Evolutionary conservation across 2,888 invertebrate genomes (phyloP), one percentile per base, ranked within the genome.

Genomic region (Tortricodes alternella): DNA sequence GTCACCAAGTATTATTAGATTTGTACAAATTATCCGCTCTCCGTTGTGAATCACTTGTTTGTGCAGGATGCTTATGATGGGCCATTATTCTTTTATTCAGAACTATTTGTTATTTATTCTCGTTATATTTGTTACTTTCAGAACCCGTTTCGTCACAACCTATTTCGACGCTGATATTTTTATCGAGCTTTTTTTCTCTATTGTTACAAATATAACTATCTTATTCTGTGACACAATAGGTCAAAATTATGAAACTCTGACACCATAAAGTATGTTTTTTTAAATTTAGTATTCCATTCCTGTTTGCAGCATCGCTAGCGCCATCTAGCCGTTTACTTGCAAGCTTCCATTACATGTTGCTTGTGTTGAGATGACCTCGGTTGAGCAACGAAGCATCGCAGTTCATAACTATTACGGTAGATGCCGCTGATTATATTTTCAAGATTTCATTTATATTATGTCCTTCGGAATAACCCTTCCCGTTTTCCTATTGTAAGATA

Each of bases 1-100:
- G 77, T 81, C 76, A 55, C 66, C 63, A 64, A 59, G 67, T 83
- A 82, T 78, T 81, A 78, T 78, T 81, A 74, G 75, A 66, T 64
- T 64, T 66, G 68, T 76, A 63, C 76, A 80, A 77, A 76, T 65
- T 67, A 73, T 81, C 59, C 53, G 39, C 59, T 43, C 55, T 46
- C 44, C 52, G 51, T 44, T 43, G 46, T 67, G 56, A 64, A 58
- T 72, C 61, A 67, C 53, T 61, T 64, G 59, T 64, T 67, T 62
- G 38, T 55, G 29, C 48, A 59, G 62, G 59, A 66, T 62, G 58
- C 49, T 59, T 61, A 59, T 61, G 62, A 53, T 23, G 55, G 62
- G 57, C 35, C 58, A 49, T 62, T 59, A 60, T 61, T 61, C 62
- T 60, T 53, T 50, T 59, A 44, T 48, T 35, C 41, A 53, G 44